Percentiles rank a stretch among this genome's conserved stretches.
These are phyloP conservation scores for Antechinus stuartii DNA, from an alignment of 2,113 vertebrate species.

Conservation along the genomic window DNA sequence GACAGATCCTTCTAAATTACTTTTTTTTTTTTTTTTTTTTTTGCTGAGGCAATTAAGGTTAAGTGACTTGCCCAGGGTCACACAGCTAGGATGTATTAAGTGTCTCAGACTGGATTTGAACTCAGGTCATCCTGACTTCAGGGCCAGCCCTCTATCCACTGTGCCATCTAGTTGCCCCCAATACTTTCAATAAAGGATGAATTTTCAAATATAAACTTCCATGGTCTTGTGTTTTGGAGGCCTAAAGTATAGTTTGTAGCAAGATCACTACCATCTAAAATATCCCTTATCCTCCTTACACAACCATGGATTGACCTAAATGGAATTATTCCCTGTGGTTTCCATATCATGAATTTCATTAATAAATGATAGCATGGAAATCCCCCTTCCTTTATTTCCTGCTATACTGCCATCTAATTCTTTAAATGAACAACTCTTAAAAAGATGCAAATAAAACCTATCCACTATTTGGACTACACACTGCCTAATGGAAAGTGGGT, in stretches of 20 bases:
- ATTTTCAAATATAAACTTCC: conserved; percentile 31
- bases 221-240: background rate
- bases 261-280: conserved; percentile 19
- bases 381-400: conserved; percentile 65
- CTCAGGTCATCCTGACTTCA: no score
- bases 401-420: conserved; percentile 62
- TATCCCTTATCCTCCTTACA: conserved; percentile 28
- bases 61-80: no score
- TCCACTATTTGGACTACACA: conserved; percentile 26
- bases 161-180: no score
- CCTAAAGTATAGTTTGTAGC: conserved; percentile 45
- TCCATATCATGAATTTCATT: conserved; percentile 51
- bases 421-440: conserved; percentile 51
- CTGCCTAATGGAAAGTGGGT: conserved; percentile 16
- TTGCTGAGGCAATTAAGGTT: no score
- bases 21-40: no score
- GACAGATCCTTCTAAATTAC: conserved; percentile 28
- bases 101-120: no score
- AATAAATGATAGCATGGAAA: conserved; percentile 54
- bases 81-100: no score
- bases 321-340: conserved; percentile 40
- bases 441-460: conserved; percentile 46
- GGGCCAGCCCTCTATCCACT: no score
- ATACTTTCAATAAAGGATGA: conserved; percentile 38
- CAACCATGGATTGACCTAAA: conserved; percentile 44